Percentiles rank a stretch among this genome's conserved stretches.
Evolutionary conservation across 53 echinoderm and acorn worm genomes (phyloP).

Genomic region (Henricia sp.): DNA sequence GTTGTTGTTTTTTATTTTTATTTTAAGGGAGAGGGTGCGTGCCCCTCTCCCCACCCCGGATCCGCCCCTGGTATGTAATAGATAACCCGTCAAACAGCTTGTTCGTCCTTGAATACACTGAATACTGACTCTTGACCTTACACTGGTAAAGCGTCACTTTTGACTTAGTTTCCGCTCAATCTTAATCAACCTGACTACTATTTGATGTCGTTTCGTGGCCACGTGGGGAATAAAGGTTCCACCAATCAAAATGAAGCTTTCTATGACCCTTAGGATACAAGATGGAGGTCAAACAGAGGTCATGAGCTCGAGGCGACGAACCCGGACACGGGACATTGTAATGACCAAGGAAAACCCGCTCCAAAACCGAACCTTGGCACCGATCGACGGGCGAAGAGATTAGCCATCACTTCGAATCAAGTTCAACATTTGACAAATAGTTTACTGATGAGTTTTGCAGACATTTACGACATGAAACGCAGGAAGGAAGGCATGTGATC

Average conservation of each 20-base stretch:
- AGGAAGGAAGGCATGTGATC: neutral
- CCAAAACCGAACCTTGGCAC: neutral
- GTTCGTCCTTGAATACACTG: neutral
- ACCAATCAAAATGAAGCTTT: constrained; percentile 16
- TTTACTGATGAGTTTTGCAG: constrained; percentile 43
- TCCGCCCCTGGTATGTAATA: neutral
- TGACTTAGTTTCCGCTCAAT: neutral
- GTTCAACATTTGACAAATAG: constrained; percentile 58
- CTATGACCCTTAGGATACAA: constrained; percentile 19
- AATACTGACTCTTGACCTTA: neutral
- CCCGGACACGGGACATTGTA: neutral
- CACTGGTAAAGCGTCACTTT: neutral
- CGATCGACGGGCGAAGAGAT: constrained; percentile 4
- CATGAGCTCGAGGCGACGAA: constrained; percentile 35
- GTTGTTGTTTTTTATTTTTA: neutral
- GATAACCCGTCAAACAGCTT: neutral
- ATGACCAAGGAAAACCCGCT: neutral
- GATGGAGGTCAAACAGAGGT: constrained; percentile 34
- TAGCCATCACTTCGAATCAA: constrained; percentile 49
- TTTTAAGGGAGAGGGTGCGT: neutral
- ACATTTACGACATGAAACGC: neutral
- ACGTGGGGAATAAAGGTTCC: neutral
- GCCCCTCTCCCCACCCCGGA: neutral
- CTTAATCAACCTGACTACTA: neutral
- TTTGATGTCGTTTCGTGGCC: neutral